Percentiles rank a stretch among this genome's conserved stretches.
These are phyloP conservation scores for Clytia hemisphaerica DNA, from an alignment of 30 jellyfish, hydroid and myxozoan species.

Conservation along the genomic window DNA sequence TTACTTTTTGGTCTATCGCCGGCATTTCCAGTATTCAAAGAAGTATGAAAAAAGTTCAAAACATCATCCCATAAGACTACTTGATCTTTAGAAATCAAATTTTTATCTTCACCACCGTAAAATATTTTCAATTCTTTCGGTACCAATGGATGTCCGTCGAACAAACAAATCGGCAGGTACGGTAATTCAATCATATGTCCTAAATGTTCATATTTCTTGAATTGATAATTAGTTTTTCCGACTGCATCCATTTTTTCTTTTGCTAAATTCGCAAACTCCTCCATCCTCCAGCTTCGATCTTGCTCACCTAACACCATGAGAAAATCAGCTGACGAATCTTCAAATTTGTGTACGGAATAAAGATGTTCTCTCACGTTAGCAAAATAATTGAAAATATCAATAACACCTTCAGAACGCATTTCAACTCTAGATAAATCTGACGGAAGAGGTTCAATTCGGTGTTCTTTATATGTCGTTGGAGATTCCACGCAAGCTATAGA, in stretches of 20 bases:
- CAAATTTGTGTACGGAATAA: conserved; percentile 14
- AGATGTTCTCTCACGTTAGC: background rate
- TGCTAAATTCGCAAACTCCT: background rate
- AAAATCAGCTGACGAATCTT: conserved; percentile 13
- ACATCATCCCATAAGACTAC: conserved; percentile 19
- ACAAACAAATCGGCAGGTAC: conserved; percentile 13
- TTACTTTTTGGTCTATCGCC: too few species aligned
- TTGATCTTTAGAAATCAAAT: background rate
- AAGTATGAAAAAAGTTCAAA: conserved; percentile 4
- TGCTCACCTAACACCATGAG: conserved; percentile 9
- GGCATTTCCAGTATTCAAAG: too few species aligned
- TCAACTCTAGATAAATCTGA: background rate
- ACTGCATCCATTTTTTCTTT: conserved; percentile 16
- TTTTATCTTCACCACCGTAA: conserved; percentile 14
- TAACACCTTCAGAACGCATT: background rate
- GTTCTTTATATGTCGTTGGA: background rate
- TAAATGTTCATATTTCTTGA: background rate
- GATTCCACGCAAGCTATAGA: conserved; percentile 4
- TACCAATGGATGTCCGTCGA: background rate
- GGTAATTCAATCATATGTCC: conserved; percentile 32
- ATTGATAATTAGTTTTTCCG: conserved; percentile 16
- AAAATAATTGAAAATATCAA: background rate
- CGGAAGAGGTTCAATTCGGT: background rate
- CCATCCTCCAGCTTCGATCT: background rate
- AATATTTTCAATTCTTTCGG: background rate